phyloP scores from a whole-genome alignment of 2,888 invertebrate species.

The Hartigia nigra region DNA sequence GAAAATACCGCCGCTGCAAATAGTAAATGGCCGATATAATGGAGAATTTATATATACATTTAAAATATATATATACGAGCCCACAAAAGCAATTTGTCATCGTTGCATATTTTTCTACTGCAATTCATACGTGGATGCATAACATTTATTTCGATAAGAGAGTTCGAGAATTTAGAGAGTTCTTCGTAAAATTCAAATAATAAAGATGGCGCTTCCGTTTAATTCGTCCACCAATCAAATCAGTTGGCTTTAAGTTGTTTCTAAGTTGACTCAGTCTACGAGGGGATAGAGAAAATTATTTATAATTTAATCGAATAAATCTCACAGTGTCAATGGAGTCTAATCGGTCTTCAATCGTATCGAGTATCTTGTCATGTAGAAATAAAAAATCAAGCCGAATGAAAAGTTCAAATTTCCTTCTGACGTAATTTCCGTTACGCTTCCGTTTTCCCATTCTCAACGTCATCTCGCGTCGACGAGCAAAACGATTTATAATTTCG shows the following conservation, averaged over 20 bases:
- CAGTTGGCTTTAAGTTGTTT: neutral
- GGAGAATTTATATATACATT: neutral
- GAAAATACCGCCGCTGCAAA: conserved; percentile 23
- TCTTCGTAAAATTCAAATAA: neutral
- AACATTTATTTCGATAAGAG: neutral
- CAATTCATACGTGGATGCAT: neutral
- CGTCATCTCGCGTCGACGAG: neutral
- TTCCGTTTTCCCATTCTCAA: neutral
- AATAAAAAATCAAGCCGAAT: neutral
- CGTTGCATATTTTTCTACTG: neutral
- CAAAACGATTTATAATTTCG: neutral
- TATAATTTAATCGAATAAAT: neutral
- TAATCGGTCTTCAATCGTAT: neutral
- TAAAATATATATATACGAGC: neutral
- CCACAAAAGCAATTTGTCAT: neutral
- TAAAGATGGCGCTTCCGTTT: neutral
- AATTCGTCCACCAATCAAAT: neutral
- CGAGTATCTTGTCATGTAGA: neutral
- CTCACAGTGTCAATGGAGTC: neutral
- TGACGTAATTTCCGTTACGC: neutral
- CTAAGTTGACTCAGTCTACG: neutral
- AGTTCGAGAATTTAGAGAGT: neutral
- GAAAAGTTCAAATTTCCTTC: neutral
- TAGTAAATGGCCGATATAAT: neutral
- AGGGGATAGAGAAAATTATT: neutral